Evolutionary conservation across 2,888 invertebrate species (phyloP).

Genomic region (Fragum sueziense): DNA sequence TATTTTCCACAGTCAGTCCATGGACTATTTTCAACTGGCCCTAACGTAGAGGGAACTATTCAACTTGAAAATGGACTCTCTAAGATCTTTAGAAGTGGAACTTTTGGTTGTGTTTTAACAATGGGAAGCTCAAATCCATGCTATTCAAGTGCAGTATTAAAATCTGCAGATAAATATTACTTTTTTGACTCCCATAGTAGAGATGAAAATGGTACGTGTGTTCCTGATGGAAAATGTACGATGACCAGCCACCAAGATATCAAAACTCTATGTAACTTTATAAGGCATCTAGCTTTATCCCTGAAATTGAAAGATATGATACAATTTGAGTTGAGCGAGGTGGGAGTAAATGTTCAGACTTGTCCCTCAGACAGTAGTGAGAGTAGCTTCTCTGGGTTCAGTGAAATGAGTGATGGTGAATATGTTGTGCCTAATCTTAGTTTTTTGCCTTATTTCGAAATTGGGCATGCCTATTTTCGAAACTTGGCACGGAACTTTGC

Average conservation of each 20-base stretch:
- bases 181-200: slow-evolving; percentile 25
- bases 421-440: too few species aligned
- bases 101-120: slow-evolving; percentile 16
- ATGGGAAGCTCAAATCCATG: slow-evolving; percentile 5
- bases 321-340: slow-evolving; percentile 5
- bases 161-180: slow-evolving; percentile 15
- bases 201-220: slow-evolving; percentile 14
- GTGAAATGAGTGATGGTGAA: background rate
- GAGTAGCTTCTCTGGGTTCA: background rate
- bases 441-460: too few species aligned
- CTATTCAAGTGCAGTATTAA: slow-evolving; percentile 12
- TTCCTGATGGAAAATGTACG: background rate
- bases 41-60: background rate
- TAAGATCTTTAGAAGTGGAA: background rate
- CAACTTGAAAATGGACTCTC: background rate
- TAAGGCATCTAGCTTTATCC: slow-evolving; percentile 12
- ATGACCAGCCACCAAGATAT: background rate
- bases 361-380: background rate
- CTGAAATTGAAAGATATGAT: background rate
- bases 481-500: too few species aligned
- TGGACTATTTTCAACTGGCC: background rate
- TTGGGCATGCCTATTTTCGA: too few species aligned
- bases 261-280: slow-evolving; percentile 7
- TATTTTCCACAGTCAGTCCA: background rate
- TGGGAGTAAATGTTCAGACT: background rate